A percentile compares a stretch with the other conserved stretches of the same genome.
Conservation (phyloP, 2,888 invertebrate species). For the Lycophotia porphyrea region DNA sequence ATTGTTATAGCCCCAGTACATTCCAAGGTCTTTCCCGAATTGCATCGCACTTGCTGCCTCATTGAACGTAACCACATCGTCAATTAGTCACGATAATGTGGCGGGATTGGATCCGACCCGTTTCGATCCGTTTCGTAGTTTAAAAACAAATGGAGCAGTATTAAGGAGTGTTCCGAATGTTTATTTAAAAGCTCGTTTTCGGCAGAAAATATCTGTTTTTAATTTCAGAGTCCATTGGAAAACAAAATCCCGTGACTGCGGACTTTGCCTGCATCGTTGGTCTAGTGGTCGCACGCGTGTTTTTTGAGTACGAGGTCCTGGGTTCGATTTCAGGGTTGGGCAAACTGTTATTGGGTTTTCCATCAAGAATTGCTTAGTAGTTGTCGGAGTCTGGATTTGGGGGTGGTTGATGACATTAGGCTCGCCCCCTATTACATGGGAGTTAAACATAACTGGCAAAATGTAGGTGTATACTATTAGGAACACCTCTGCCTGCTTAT, state of each 20-base stretch:
- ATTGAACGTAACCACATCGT: constrained; percentile 54
- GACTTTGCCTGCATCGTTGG: not conserved
- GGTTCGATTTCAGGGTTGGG: not conserved
- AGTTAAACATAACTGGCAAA: not conserved
- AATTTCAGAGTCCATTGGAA: not conserved
- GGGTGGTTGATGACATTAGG: too few species aligned
- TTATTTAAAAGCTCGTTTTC: not conserved
- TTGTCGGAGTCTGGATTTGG: too few species aligned
- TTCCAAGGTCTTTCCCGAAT: constrained; percentile 47
- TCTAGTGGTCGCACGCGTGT: too few species aligned
- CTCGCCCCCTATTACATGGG: not conserved
- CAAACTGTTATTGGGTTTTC: not conserved
- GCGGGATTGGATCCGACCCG: constrained; percentile 21
- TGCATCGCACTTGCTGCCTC: constrained; percentile 44
- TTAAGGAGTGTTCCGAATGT: constrained; percentile 1
- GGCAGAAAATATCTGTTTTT: not conserved
- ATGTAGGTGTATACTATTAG: too few species aligned
- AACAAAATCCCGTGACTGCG: not conserved
- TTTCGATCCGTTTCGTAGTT: constrained; percentile 17
- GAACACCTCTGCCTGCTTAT: too few species aligned
- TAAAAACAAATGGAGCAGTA: constrained; percentile 23
- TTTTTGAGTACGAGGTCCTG: too few species aligned
- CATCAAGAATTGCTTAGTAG: not conserved
- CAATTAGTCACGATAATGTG: constrained; percentile 58
- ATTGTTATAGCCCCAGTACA: constrained; percentile 10